phyloP scores from a whole-genome alignment of 1,140 invertebrate genomes.

The Drosophila elegans region DNA sequence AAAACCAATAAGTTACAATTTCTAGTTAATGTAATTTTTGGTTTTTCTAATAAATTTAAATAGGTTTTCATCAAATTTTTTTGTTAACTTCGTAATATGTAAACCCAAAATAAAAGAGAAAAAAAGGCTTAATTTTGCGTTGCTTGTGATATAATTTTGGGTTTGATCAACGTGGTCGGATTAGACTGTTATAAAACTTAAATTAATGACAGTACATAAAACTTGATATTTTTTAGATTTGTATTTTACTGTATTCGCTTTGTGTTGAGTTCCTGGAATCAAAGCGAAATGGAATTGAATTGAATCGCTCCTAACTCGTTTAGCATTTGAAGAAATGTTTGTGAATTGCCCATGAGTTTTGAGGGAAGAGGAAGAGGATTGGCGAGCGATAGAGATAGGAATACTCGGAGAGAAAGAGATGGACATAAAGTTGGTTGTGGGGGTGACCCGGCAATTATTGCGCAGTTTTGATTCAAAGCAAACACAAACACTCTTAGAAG shows the following conservation, averaged over 20 bases:
- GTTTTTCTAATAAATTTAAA: no score
- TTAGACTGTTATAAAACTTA: background rate
- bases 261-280: constrained; percentile 9
- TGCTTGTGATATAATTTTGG: background rate
- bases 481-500: constrained; percentile 34
- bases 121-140: no score
- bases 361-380: constrained; percentile 8
- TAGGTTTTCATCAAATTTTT: no score
- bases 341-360: constrained; percentile 50
- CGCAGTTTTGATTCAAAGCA: constrained; percentile 65
- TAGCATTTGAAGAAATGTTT: constrained; percentile 58
- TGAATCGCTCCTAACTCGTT: constrained; percentile 15
- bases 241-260: background rate
- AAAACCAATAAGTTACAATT: no score
- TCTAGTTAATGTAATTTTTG: no score
- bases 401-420: background rate
- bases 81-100: no score
- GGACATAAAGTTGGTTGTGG: background rate
- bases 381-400: constrained; percentile 8
- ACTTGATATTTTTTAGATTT: background rate
- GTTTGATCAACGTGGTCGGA: constrained; percentile 6
- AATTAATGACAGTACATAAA: background rate
- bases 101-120: no score
- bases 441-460: constrained; percentile 61
- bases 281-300: constrained; percentile 8